Evolutionary conservation across 2,113 vertebrate species (phyloP), one percentile per base, ranked within the genome.

Genomic region (Cichladusa arquata): DNA sequence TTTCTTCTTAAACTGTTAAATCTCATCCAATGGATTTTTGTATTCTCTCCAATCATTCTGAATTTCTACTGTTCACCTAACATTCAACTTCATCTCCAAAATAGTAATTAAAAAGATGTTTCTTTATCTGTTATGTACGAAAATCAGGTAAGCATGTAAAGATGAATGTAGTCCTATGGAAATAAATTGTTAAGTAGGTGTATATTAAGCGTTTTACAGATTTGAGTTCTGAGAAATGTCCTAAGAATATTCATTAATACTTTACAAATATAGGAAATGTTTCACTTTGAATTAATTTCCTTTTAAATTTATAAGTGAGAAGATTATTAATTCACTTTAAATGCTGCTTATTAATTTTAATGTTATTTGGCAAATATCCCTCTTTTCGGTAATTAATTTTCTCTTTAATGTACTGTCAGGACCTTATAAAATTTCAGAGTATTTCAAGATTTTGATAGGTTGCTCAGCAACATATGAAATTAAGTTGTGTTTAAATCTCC

Each of bases 381-480:
- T 71, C 51, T 71, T 92, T 64, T 82, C 9, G n/a, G 36, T 64
- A 85, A 81, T 44, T 89, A 3, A 25, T 64, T 56, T 91, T 76
- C 48, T 76, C 57, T 87, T 38, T 8, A 85, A 79, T n/a, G 12
- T 40, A 57, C 40, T 81, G 45, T 51, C 70, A 87, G 8, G 42
- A 87, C 36, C 61, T 47, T 40, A 56, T n/a, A 71, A 72, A 79
- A 81, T 74, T 85, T 87, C 5, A 4, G 22, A 76, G 36, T 76
- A 88, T 85, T 92, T 87, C 56, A 82, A 72, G 28, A 85, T 79
- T 85, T 76, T 67, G 40, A 69, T 38, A 23, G 31, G 61, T 89
- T 93, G 81, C 85, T 90, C 87, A 85, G 81, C 66, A 91, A 93
- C 81, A 76, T 42, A 58, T 2, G 26, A 86, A 93, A 81, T 74